Evolutionary conservation across 2,113 vertebrate species (phyloP), one percentile per base, ranked within the genome.

Genomic region (Sander lucioperca): DNA sequence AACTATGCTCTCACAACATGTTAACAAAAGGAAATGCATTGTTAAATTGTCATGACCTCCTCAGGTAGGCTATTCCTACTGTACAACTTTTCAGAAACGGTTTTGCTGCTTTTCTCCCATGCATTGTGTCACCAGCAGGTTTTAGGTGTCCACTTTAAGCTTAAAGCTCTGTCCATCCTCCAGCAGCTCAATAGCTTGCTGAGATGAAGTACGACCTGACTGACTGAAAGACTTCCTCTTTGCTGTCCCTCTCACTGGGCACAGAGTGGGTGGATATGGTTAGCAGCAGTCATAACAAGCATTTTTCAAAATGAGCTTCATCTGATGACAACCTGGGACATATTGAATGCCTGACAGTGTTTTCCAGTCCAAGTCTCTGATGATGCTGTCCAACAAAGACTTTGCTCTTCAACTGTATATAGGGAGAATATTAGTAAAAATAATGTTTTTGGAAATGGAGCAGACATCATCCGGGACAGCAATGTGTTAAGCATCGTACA

Each of bases 221-320:
- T n/a, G 87, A 77, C 84, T 89, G 80, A 86, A 64, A 89, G 86
- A 77, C 92, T 92, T 93, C 88, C 92, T 89, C 79, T 66, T 43
- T 30, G 82, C 70, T 81, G 91, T 90, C 84, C 70, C 59, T 83
- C 86, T 86, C 66, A 39, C 71, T 53, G 79, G 74, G 85, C 75
- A 78, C 71, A 59, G 85, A 87, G 85, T 86, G 83, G 87, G 87
- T 87, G 93, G 89, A 90, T 86, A 82, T 82, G 83, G 76, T 86
- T 79, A 81, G 79, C 73, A 61, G 87, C 84, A 87, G 87, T 92
- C 92, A 92, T 91, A 93, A 93, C 91, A 92, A 76, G 86, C 84
- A 86, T 93, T 92, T 92, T 83, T 94, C 87, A 88, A 90, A 89
- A 87, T 85, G 73, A 91, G 74, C 88, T 79, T 84, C 79, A 65